Evolutionary conservation across 2,113 vertebrate species (phyloP).

Genomic region (Saccopteryx leptura): DNA sequence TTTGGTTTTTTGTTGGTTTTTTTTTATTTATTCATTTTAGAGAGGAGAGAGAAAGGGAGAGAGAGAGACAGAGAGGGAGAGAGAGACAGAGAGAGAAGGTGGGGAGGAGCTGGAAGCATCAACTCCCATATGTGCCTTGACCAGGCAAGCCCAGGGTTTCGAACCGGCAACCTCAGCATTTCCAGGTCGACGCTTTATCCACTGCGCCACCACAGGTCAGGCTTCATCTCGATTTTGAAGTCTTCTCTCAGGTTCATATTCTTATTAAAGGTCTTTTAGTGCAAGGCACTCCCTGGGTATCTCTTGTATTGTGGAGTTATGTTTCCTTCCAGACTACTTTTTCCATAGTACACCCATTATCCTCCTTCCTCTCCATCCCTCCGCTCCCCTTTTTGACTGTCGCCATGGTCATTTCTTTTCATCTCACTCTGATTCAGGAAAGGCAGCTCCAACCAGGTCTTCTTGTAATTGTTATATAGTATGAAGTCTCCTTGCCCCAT

Average conservation of each 20-base stretch:
- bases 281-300: background rate
- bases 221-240: background rate
- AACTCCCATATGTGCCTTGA: too few relatives aligned
- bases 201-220: too few relatives aligned
- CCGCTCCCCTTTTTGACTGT: background rate
- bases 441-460: background rate
- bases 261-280: slow-evolving; percentile 4
- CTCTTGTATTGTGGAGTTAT: background rate
- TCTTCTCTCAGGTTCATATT: slow-evolving; percentile 44
- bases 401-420: background rate
- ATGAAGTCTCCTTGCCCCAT: background rate
- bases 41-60: too few relatives aligned
- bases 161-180: too few relatives aligned
- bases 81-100: too few relatives aligned
- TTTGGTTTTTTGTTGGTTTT: too few relatives aligned
- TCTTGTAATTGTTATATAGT: background rate
- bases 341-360: background rate
- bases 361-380: background rate
- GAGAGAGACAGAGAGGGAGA: too few relatives aligned
- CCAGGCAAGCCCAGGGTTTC: too few relatives aligned
- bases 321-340: background rate
- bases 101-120: too few relatives aligned
- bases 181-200: too few relatives aligned
- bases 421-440: background rate
- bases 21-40: too few relatives aligned